Conservation (phyloP, 1,140 invertebrate genomes). For the Geopemphigus sp. region DNA sequence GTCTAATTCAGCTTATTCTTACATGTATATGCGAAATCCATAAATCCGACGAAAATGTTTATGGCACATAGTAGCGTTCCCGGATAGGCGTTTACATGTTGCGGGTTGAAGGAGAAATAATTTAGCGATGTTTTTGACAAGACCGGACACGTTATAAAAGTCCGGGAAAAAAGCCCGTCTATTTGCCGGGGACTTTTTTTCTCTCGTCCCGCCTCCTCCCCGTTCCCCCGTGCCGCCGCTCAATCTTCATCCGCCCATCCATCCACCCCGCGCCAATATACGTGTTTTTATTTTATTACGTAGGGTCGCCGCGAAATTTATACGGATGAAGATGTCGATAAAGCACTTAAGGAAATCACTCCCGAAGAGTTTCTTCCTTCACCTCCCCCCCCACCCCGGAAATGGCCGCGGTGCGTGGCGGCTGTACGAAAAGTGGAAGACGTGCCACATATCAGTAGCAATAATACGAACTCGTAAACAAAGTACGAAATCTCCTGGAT, state of each 20-base stretch:
- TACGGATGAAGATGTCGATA: conserved; percentile 49
- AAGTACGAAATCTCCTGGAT: conserved; percentile 17
- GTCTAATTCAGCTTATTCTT: conserved; percentile 39
- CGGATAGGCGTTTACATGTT: conserved; percentile 37
- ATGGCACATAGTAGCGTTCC: not conserved
- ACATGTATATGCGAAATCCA: not conserved
- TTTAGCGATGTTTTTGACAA: conserved; percentile 48
- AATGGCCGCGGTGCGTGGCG: not conserved
- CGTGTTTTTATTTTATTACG: conserved; percentile 47
- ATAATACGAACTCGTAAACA: conserved; percentile 27
- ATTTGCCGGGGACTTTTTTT: conserved; percentile 25
- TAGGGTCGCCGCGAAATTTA: conserved; percentile 41
- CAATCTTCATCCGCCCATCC: conserved; percentile 1
- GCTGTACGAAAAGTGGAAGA: not conserved
- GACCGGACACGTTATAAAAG: conserved; percentile 45
- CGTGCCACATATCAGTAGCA: conserved; percentile 17
- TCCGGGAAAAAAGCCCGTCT: conserved; percentile 21
- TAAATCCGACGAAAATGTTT: conserved; percentile 41
- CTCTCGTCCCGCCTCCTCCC: not conserved
- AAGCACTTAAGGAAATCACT: conserved; percentile 50
- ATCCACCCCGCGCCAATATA: not conserved
- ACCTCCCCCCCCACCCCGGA: not conserved
- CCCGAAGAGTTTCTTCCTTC: conserved; percentile 22
- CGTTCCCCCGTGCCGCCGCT: not conserved
- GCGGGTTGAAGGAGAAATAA: conserved; percentile 18